These are phyloP conservation scores for Enteromius treurensis DNA, from an alignment of 2,797 vertebrate species.

Conservation along the genomic window DNA sequence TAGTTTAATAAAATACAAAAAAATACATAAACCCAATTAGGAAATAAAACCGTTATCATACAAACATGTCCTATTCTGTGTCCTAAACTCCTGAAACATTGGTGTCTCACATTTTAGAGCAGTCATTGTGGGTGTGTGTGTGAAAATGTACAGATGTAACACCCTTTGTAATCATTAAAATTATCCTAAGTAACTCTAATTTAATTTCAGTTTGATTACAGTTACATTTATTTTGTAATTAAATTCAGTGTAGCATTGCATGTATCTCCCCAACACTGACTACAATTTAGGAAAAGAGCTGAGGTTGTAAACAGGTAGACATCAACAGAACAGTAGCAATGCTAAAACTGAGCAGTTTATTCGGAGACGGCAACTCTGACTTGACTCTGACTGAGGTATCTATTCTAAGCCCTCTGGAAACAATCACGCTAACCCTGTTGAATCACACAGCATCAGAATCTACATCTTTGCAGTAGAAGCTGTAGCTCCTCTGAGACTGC, in stretches of 20 bases:
- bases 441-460: conserved; percentile 7
- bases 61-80: too few species aligned
- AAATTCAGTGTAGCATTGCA: neutral
- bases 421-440: conserved; percentile 32
- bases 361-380: conserved; percentile 15
- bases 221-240: neutral
- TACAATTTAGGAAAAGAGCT: neutral
- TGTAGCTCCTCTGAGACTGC: conserved; percentile 44
- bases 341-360: neutral
- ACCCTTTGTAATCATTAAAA: neutral
- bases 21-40: too few species aligned
- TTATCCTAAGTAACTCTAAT: neutral
- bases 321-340: neutral
- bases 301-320: neutral
- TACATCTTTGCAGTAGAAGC: neutral
- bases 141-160: neutral
- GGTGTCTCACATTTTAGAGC: too few species aligned
- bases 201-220: too few species aligned
- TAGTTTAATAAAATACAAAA: too few species aligned
- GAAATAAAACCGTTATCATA: too few species aligned
- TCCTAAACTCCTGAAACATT: too few species aligned
- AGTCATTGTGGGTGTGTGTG: too few species aligned
- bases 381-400: conserved; percentile 40
- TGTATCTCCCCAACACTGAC: neutral
- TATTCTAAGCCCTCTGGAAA: conserved; percentile 50